Evolutionary conservation across 2,113 vertebrate genomes (phyloP).

Genomic region (Vulpes ferrilata): DNA sequence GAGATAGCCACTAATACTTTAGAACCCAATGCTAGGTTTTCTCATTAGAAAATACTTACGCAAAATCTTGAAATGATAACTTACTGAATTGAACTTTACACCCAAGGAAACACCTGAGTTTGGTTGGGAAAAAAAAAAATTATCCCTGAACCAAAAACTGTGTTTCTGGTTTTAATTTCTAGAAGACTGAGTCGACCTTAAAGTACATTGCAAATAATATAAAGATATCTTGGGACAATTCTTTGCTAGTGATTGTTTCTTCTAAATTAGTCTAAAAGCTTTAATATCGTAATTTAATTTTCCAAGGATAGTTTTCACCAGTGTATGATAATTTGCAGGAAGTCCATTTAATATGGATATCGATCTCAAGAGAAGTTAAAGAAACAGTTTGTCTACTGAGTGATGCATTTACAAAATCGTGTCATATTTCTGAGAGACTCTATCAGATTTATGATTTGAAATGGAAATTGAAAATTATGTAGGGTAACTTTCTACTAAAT

Average conservation of each 20-base stretch:
- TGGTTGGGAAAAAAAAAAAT: not conserved
- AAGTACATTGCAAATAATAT: not conserved
- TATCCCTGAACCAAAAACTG: not conserved
- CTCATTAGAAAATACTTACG: not conserved
- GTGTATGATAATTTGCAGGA: not conserved
- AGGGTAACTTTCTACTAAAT: not conserved
- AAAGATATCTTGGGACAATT: not conserved
- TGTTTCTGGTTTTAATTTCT: not conserved
- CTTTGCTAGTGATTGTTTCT: not conserved
- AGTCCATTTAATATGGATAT: not conserved
- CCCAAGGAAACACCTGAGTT: not conserved
- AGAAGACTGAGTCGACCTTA: not conserved
- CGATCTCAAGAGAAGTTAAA: not conserved
- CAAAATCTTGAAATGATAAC: not conserved
- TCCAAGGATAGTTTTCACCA: not conserved
- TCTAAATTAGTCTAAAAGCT: not conserved
- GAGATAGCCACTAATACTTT: not conserved
- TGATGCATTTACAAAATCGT: not conserved
- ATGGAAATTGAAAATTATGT: slow-evolving; percentile 25
- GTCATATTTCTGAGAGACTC: not conserved
- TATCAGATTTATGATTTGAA: slow-evolving; percentile 29
- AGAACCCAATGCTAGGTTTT: not conserved
- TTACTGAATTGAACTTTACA: not conserved
- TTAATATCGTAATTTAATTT: not conserved
- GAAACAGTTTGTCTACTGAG: not conserved